Percentiles rank a stretch among this genome's conserved stretches.
Conservation (phyloP, 2,888 invertebrate genomes). For the Hyalella azteca region DNA sequence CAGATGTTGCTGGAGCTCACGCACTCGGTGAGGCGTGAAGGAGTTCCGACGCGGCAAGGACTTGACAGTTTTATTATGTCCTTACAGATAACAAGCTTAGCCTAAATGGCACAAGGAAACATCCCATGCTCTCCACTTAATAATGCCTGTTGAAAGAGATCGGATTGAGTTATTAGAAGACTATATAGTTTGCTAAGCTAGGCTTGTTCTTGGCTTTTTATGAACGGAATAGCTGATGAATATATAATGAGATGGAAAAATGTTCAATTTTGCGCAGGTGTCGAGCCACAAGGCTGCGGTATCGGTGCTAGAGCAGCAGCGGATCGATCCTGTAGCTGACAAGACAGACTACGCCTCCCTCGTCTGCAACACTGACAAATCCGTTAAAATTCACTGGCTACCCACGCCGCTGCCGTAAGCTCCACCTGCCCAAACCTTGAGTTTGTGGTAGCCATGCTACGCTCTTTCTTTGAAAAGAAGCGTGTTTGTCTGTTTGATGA, state of each 20-base stretch:
- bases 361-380: slow-evolving; percentile 78
- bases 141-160: too few relatives aligned
- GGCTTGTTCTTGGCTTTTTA: too few relatives aligned
- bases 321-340: slow-evolving; percentile 70
- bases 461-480: background rate
- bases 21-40: slow-evolving; percentile 62
- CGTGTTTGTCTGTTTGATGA: too few relatives aligned
- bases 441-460: background rate
- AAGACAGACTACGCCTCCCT: slow-evolving; percentile 70
- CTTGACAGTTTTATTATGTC: too few relatives aligned
- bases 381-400: slow-evolving; percentile 66
- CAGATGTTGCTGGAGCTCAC: slow-evolving; percentile 75
- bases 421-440: background rate
- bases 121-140: too few relatives aligned
- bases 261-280: slow-evolving; percentile 33
- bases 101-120: too few relatives aligned
- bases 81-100: too few relatives aligned
- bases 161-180: too few relatives aligned
- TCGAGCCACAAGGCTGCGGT: slow-evolving; percentile 61
- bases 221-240: too few relatives aligned
- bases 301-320: slow-evolving; percentile 68
- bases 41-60: too few relatives aligned
- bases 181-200: too few relatives aligned
- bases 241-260: too few relatives aligned
- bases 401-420: background rate